These are phyloP conservation scores for Mus spretus DNA, from an alignment of 2,797 vertebrate species.

Conservation along the genomic window DNA sequence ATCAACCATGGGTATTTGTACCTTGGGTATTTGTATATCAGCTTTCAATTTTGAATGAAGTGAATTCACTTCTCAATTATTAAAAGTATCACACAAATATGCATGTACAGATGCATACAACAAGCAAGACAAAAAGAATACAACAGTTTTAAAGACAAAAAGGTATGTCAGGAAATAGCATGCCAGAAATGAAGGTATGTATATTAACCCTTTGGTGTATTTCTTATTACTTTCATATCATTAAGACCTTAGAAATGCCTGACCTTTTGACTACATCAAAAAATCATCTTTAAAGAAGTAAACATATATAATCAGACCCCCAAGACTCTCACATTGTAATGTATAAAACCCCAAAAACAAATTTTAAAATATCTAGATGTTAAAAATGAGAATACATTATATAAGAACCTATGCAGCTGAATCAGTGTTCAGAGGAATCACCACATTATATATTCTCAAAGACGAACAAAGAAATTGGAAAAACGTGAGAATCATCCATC, in stretches of 20 bases:
- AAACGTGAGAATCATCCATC: neutral
- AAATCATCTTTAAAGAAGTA: conserved; percentile 16
- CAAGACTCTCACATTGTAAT: neutral
- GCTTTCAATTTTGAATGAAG: conserved; percentile 40
- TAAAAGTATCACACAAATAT: neutral
- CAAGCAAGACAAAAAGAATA: neutral
- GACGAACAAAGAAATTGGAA: neutral
- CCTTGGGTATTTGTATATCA: neutral
- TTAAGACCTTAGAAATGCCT: neutral
- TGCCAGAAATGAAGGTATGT: neutral
- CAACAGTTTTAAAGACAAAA: neutral
- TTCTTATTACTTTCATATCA: neutral
- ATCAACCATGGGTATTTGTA: neutral
- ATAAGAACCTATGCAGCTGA: neutral
- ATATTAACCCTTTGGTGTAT: neutral
- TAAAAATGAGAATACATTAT: neutral
- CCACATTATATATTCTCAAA: neutral
- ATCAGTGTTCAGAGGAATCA: neutral
- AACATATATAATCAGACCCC: neutral
- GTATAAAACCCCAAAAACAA: neutral
- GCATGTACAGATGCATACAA: neutral
- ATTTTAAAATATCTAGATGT: neutral
- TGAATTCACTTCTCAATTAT: neutral
- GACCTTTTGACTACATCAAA: neutral
- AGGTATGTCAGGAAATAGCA: neutral